These are phyloP conservation scores for Mormyrus lacerda DNA, from an alignment of 2,113 vertebrate genomes.

Conservation along the genomic window DNA sequence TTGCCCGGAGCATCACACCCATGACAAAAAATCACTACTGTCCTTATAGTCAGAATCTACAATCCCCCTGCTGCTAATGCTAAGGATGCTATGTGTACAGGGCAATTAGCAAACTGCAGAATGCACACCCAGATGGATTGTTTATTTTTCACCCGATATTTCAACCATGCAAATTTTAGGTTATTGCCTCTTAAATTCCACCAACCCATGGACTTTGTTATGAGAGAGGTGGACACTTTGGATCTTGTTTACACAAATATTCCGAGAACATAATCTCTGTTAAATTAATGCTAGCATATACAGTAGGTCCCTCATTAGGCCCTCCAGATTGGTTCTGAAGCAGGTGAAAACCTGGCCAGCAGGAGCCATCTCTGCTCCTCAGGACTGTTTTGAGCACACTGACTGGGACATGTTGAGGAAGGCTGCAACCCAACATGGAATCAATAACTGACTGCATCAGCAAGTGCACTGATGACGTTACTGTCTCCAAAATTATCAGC, in stretches of 20 bases:
- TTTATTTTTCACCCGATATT: not conserved
- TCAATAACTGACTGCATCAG: not conserved
- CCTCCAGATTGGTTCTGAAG: not conserved
- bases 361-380: not conserved
- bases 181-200: not conserved
- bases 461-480: not conserved
- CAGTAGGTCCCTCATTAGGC: not conserved
- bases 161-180: not conserved
- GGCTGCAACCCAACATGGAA: not conserved
- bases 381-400: not conserved
- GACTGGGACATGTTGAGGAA: not conserved
- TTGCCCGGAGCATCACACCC: not conserved
- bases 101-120: not conserved
- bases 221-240: not conserved
- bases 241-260: not conserved
- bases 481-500: not conserved
- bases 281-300: not conserved
- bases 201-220: not conserved
- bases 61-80: not conserved
- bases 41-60: not conserved
- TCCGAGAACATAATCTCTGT: not conserved
- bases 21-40: not conserved
- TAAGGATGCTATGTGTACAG: not conserved
- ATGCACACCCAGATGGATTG: not conserved
- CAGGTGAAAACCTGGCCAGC: not conserved